Conservation (phyloP, 2,888 invertebrate genomes). For the Liopterus haemorrhoidalis region DNA sequence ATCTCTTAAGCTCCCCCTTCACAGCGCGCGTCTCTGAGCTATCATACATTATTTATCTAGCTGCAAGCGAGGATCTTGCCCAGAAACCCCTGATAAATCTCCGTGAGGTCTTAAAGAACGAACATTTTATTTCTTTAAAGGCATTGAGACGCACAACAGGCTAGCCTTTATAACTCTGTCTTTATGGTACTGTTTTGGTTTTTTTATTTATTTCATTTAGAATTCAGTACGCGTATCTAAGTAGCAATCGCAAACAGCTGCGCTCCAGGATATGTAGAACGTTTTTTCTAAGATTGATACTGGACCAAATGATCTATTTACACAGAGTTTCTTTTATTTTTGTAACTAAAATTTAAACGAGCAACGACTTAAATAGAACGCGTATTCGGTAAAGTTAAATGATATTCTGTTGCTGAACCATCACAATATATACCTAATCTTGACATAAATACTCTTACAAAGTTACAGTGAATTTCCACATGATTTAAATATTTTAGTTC, state of each 20-base stretch:
- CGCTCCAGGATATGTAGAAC: too few species aligned
- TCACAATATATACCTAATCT: too few species aligned
- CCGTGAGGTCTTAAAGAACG: constrained; percentile 12
- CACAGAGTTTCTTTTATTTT: too few species aligned
- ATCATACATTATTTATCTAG: constrained; percentile 8
- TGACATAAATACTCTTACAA: too few species aligned
- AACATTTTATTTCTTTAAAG: constrained; percentile 14
- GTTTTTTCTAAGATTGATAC: too few species aligned
- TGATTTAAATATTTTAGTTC: too few species aligned
- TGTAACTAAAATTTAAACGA: too few species aligned
- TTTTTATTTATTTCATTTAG: constrained; percentile 10
- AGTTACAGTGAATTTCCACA: too few species aligned
- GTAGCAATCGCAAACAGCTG: constrained; percentile 10
- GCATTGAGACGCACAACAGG: constrained; percentile 7
- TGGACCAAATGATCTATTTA: too few species aligned
- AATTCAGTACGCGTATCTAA: constrained; percentile 10
- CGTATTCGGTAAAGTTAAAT: too few species aligned
- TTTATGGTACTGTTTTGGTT: constrained; percentile 3
- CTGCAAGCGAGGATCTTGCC: background rate
- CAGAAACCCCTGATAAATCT: constrained; percentile 7
- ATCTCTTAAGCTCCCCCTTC: background rate
- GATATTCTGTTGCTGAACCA: too few species aligned
- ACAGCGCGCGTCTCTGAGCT: background rate
- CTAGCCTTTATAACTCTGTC: constrained; percentile 1
- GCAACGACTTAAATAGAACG: too few species aligned